Percentiles rank a stretch among this genome's conserved stretches.
phyloP scores from a whole-genome alignment of 2,113 vertebrate species.

The Ondatra zibethicus region DNA sequence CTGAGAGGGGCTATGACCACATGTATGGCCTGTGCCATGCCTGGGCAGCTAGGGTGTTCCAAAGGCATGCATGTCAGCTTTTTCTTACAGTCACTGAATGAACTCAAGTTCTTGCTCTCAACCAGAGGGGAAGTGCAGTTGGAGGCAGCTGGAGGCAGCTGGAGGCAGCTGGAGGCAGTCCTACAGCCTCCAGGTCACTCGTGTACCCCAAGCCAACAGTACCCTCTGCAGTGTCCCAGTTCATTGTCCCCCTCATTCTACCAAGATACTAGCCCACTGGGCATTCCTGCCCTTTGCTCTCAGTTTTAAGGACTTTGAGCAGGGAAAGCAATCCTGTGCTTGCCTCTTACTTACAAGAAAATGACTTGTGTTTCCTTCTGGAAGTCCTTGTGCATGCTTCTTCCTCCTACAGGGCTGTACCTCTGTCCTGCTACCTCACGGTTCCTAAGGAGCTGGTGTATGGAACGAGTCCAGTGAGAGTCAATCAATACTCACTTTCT shows the following conservation, averaged over 20 bases:
- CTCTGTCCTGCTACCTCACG: not conserved
- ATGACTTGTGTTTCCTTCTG: not conserved
- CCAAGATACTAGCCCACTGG: not conserved
- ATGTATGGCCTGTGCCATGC: not conserved
- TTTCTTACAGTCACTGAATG: not conserved
- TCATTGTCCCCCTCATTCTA: not conserved
- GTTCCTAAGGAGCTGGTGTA: not conserved
- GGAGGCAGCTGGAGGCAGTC: not conserved
- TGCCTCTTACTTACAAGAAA: not conserved
- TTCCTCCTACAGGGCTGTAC: not conserved
- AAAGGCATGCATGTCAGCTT: not conserved
- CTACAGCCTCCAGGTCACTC: not conserved
- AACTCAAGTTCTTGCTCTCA: not conserved
- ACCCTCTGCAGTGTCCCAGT: not conserved
- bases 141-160: not conserved
- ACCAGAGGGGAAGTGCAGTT: not conserved
- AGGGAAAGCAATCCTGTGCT: not conserved
- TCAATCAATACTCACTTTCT: not conserved
- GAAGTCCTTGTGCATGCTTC: not conserved
- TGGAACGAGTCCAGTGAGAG: not conserved
- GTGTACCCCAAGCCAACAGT: not conserved
- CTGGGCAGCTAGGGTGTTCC: not conserved
- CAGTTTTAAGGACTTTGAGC: not conserved
- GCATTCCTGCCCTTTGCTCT: not conserved
- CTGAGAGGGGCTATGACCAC: not conserved